These are phyloP conservation scores for Chirona hameri DNA, from an alignment of 2,888 invertebrate genomes.

Conservation along the genomic window DNA sequence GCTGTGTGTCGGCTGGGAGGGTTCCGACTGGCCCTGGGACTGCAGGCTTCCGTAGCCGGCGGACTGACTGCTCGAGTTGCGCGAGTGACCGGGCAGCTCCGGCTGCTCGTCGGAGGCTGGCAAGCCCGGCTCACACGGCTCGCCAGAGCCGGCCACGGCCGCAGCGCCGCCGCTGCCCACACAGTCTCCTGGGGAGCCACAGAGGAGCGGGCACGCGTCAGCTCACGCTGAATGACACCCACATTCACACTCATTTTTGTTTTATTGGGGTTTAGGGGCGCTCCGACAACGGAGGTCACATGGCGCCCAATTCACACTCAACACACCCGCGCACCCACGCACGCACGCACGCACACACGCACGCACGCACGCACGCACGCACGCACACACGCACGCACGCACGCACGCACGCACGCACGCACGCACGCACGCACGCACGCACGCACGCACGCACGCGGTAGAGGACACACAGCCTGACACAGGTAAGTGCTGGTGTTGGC, in stretches of 20 bases:
- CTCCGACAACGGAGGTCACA: too few relatives aligned
- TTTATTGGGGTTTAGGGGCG: background rate
- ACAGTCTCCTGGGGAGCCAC: background rate
- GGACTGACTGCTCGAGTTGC: constrained; percentile 56
- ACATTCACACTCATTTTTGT: too few relatives aligned
- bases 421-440: too few relatives aligned
- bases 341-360: too few relatives aligned
- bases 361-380: too few relatives aligned
- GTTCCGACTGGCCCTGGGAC: background rate
- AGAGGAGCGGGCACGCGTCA: background rate
- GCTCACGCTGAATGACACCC: background rate
- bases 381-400: too few relatives aligned
- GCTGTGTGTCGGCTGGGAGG: constrained; percentile 12
- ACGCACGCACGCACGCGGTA: too few relatives aligned
- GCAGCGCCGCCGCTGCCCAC: background rate
- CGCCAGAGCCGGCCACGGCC: background rate
- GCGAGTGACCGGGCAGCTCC: constrained; percentile 53
- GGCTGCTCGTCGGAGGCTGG: background rate
- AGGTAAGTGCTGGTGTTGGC: too few relatives aligned
- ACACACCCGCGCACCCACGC: too few relatives aligned
- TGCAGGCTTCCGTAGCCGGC: constrained; percentile 26
- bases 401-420: too few relatives aligned
- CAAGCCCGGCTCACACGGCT: background rate
- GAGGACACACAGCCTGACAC: too few relatives aligned
- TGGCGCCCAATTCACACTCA: too few relatives aligned